These are phyloP conservation scores for Pocota personata DNA, from an alignment of 2,888 invertebrate species.

Conservation along the genomic window DNA sequence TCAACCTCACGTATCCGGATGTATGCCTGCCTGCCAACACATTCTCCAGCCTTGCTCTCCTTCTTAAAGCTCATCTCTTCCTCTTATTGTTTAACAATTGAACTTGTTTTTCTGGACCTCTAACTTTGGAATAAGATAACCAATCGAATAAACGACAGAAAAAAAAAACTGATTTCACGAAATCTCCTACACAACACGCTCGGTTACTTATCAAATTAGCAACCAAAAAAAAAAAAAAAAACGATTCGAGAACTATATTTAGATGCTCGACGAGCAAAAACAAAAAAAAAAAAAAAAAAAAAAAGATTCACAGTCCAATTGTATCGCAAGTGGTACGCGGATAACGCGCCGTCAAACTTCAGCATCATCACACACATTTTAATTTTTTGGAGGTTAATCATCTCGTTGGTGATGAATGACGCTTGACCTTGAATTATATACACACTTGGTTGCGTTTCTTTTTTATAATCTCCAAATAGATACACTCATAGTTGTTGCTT, in stretches of 20 bases:
- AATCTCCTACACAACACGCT: neutral
- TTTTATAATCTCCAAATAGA: neutral
- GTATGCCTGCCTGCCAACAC: neutral
- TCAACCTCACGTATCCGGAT: constrained; percentile 17
- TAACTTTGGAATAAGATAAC: constrained; percentile 14
- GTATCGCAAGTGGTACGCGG: neutral
- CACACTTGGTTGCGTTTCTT: neutral
- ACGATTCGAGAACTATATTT: constrained; percentile 28
- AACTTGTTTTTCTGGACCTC: constrained; percentile 21
- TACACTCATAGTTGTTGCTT: neutral
- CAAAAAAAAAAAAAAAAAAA: neutral
- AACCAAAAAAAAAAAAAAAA: neutral
- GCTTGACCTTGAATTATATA: constrained; percentile 1
- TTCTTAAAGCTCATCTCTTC: neutral
- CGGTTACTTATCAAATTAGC: constrained; percentile 33
- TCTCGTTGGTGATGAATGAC: neutral
- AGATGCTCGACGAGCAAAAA: neutral
- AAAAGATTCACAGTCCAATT: neutral
- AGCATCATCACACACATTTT: neutral
- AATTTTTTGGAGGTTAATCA: constrained; percentile 11
- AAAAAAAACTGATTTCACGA: neutral
- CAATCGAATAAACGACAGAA: neutral
- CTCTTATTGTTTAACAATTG: neutral
- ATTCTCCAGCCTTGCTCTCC: neutral
- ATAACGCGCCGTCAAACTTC: neutral